These are phyloP conservation scores for Pristionchus exspectatus DNA, from an alignment of 2,888 invertebrate genomes.

Conservation along the genomic window DNA sequence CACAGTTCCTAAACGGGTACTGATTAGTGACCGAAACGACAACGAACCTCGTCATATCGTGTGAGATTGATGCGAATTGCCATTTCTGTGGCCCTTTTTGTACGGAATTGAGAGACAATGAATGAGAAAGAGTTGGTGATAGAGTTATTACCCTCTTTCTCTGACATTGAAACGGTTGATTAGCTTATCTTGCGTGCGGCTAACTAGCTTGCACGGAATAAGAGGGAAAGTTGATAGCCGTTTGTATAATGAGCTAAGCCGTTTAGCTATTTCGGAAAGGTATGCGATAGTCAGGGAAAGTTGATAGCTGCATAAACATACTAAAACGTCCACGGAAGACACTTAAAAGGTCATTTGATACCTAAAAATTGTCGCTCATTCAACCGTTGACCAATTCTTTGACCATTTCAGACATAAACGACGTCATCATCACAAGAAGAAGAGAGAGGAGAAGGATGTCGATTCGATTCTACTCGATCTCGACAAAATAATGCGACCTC, in stretches of 20 bases:
- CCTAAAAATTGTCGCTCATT: too few relatives aligned
- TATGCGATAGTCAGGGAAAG: not conserved
- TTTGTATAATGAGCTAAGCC: not conserved
- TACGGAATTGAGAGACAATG: slow-evolving; percentile 13
- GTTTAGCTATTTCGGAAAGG: too few relatives aligned
- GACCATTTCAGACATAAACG: slow-evolving; percentile 49
- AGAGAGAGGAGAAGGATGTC: slow-evolving; percentile 48
- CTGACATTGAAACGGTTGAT: slow-evolving; percentile 45
- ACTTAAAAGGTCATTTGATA: too few relatives aligned
- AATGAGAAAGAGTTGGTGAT: not conserved
- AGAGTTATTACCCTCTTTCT: not conserved
- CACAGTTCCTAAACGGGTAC: slow-evolving; percentile 39
- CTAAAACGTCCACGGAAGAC: too few relatives aligned
- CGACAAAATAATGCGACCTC: slow-evolving; percentile 51
- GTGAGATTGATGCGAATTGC: slow-evolving; percentile 46
- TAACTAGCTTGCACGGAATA: slow-evolving; percentile 14
- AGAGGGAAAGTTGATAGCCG: slow-evolving; percentile 22
- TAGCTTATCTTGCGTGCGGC: slow-evolving; percentile 18
- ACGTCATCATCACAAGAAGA: slow-evolving; percentile 50
- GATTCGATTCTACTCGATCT: slow-evolving; percentile 50
- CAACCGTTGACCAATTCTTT: too few relatives aligned
- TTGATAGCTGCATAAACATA: not conserved
- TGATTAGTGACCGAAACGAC: slow-evolving; percentile 8
- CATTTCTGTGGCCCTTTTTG: slow-evolving; percentile 13
- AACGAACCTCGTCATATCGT: not conserved